phyloP scores from a whole-genome alignment of 2,888 invertebrate species.

The Diadegma fenestrale region DNA sequence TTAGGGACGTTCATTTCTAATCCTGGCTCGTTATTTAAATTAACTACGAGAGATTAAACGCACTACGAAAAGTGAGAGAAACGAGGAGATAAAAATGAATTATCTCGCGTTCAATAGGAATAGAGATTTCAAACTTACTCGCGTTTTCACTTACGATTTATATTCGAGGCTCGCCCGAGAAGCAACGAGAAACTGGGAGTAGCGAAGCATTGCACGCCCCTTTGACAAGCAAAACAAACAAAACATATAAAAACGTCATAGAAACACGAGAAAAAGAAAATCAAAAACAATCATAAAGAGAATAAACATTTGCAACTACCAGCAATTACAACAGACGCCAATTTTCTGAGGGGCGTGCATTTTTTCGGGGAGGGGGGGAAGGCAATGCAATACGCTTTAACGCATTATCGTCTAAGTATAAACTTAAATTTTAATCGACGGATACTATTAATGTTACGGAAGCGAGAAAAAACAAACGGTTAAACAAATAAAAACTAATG shows the following conservation, averaged over 20 bases:
- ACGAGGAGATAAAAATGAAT: not conserved
- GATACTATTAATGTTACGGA: constrained; percentile 64
- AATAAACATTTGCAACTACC: too few species aligned
- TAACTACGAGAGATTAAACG: constrained; percentile 33
- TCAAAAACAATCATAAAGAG: not conserved
- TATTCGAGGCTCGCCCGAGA: constrained; percentile 41
- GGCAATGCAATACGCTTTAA: constrained; percentile 90
- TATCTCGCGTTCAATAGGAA: constrained; percentile 1
- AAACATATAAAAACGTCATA: not conserved
- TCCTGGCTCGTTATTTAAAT: constrained; percentile 66
- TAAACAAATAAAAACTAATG: constrained; percentile 47
- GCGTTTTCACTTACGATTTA: not conserved
- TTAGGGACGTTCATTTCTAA: constrained; percentile 93
- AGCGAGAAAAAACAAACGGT: constrained; percentile 14
- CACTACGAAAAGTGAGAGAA: constrained; percentile 1
- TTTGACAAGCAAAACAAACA: not conserved
- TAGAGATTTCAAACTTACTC: not conserved
- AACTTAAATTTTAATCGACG: constrained; percentile 77
- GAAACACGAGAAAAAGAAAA: not conserved
- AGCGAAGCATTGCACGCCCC: not conserved
- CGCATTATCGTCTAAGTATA: constrained; percentile 83
- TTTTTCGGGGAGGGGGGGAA: constrained; percentile 86
- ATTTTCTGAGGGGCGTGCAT: constrained; percentile 4
- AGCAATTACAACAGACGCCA: not conserved
- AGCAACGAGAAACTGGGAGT: constrained; percentile 4